Evolutionary conservation across 2,113 vertebrate species (phyloP).

Genomic region (Sylvia atricapilla): DNA sequence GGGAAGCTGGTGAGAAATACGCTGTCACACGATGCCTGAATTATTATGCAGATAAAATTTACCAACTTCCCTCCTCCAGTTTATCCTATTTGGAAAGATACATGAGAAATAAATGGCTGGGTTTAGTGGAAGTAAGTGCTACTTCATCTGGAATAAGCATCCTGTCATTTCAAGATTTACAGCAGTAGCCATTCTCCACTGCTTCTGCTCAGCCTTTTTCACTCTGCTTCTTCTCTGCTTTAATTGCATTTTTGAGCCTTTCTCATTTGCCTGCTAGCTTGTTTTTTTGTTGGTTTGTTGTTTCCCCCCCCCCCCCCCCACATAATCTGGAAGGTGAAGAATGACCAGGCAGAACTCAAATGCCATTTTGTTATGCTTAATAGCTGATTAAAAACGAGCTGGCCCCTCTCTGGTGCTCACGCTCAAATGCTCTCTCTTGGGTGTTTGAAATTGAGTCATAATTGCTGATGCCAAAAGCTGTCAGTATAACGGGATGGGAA

Average conservation of each 20-base stretch:
- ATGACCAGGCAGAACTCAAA: background rate
- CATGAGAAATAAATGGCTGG: constrained; percentile 2
- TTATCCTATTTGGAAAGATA: constrained; percentile 5
- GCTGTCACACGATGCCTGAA: background rate
- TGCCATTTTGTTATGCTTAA: background rate
- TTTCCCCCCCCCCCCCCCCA: fast-evolving
- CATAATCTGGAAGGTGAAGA: background rate
- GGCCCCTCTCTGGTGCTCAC: background rate
- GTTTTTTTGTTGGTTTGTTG: background rate
- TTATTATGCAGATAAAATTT: constrained; percentile 12
- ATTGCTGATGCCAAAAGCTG: constrained; percentile 36
- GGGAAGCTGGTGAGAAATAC: background rate
- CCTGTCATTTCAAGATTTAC: background rate
- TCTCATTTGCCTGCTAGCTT: background rate
- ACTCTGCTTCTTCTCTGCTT: background rate
- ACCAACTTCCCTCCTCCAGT: background rate
- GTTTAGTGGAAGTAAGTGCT: constrained; percentile 12
- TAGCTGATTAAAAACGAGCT: background rate
- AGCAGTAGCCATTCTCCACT: background rate
- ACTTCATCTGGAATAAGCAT: constrained; percentile 21
- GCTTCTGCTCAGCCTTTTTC: background rate
- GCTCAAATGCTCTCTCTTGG: background rate
- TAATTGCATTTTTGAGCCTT: background rate
- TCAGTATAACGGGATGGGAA: constrained; percentile 9
- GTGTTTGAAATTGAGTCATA: constrained; percentile 31